A percentile compares a stretch with the other conserved stretches of the same genome.
phyloP scores from a whole-genome alignment of 1,140 invertebrate genomes.

The Mactra quadrangularis region DNA sequence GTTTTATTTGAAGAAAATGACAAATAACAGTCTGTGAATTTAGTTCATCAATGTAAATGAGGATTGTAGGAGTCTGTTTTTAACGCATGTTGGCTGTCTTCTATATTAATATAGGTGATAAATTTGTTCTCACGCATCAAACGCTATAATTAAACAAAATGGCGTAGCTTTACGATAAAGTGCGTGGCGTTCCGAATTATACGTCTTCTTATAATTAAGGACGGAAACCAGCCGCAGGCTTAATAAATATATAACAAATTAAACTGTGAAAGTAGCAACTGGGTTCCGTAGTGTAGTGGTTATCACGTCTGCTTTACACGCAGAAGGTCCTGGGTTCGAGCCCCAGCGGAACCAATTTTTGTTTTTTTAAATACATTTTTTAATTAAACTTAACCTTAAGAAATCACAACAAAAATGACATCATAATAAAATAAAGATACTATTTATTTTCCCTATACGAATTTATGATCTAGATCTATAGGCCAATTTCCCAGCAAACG shows the following conservation, averaged over 20 bases:
- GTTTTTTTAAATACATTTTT: no score
- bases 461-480: no score
- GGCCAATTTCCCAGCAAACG: no score
- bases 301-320: constrained; percentile 83
- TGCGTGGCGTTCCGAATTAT: background rate
- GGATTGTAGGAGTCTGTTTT: no score
- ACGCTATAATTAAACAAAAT: background rate
- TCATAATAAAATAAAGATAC: no score
- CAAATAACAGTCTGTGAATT: no score
- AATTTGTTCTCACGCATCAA: background rate
- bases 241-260: background rate
- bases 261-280: background rate
- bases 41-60: no score
- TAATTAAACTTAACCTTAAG: no score
- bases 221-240: background rate
- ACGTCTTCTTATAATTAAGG: background rate
- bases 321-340: constrained; percentile 79
- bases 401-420: no score
- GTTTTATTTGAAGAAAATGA: no score
- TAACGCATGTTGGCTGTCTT: no score
- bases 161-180: background rate
- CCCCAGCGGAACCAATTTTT: constrained; percentile 61
- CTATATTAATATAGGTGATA: background rate
- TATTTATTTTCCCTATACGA: no score
- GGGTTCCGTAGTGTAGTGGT: constrained; percentile 81